A percentile compares a stretch with the other conserved stretches of the same genome.
Conservation (phyloP, 2,113 vertebrate species). For the Crotalus helleri region DNA sequence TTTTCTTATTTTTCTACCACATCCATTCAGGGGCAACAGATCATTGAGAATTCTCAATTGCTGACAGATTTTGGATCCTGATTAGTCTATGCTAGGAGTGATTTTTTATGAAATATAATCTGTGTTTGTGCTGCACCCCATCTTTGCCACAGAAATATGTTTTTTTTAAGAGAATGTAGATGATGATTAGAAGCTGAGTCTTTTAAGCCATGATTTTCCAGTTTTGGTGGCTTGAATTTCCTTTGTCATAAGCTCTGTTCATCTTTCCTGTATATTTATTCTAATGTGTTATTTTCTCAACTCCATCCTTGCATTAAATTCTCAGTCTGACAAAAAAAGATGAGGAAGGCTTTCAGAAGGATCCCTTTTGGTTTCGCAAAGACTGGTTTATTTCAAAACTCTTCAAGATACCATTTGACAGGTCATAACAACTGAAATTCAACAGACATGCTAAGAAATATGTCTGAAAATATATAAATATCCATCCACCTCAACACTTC, state of each 20-base stretch:
- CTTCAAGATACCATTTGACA: slow-evolving; percentile 40
- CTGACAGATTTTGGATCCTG: neutral
- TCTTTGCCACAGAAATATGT: neutral
- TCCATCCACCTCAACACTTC: neutral
- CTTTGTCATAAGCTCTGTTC: neutral
- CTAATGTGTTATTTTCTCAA: neutral
- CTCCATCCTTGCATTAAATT: slow-evolving; percentile 34
- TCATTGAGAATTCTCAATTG: neutral
- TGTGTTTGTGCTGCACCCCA: no score
- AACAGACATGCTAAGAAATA: slow-evolving; percentile 29
- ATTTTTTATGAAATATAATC: neutral
- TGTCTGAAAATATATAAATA: slow-evolving; percentile 16
- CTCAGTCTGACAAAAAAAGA: slow-evolving; percentile 43
- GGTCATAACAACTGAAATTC: slow-evolving; percentile 49
- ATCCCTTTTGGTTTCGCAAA: slow-evolving; percentile 26
- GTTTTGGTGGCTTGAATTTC: neutral
- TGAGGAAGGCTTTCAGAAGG: slow-evolving; percentile 37
- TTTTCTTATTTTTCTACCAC: neutral
- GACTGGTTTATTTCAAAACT: slow-evolving; percentile 54
- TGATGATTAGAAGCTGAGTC: slow-evolving; percentile 28
- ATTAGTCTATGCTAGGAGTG: neutral
- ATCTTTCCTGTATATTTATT: slow-evolving; percentile 29
- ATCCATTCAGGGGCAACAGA: neutral
- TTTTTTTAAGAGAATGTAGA: no score
- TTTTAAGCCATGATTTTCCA: slow-evolving; percentile 37